phyloP scores from a whole-genome alignment of 2,888 invertebrate species.

The Scaptomyza polygonia region DNA sequence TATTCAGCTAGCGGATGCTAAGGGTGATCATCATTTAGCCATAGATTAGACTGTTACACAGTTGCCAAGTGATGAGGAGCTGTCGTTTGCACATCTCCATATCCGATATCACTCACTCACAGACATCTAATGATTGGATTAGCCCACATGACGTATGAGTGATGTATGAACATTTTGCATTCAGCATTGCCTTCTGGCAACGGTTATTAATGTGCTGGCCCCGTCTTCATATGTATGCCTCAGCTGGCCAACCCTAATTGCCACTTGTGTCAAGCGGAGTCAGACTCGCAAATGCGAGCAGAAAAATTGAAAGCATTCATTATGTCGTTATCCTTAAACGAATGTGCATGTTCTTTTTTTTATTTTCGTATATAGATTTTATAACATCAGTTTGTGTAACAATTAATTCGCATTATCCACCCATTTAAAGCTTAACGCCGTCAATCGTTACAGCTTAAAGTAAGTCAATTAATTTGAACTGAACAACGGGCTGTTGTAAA shows the following conservation, averaged over 20 bases:
- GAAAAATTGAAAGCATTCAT: slow-evolving; percentile 9
- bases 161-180: slow-evolving; percentile 65
- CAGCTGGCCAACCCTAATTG: slow-evolving; percentile 68
- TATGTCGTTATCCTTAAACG: background rate
- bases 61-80: slow-evolving; percentile 40
- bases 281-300: slow-evolving; percentile 3
- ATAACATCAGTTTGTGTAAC: slow-evolving; percentile 10
- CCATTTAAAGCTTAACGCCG: slow-evolving; percentile 34
- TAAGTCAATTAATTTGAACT: slow-evolving; percentile 32
- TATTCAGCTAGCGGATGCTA: slow-evolving; percentile 35
- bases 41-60: slow-evolving; percentile 50
- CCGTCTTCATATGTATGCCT: slow-evolving; percentile 39
- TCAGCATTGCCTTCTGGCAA: slow-evolving; percentile 28
- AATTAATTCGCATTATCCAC: slow-evolving; percentile 26
- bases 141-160: slow-evolving; percentile 76
- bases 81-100: slow-evolving; percentile 36
- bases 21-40: slow-evolving; percentile 30
- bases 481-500: slow-evolving; percentile 15
- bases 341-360: no score
- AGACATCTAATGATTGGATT: slow-evolving; percentile 64
- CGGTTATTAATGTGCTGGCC: slow-evolving; percentile 68
- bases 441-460: slow-evolving; percentile 37
- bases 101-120: slow-evolving; percentile 28
- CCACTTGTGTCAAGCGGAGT: slow-evolving; percentile 42
- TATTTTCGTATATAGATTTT: no score